Evolutionary conservation across 2,113 vertebrate species (phyloP), one percentile per base, ranked within the genome.

Genomic region (Xiphias gladius): DNA sequence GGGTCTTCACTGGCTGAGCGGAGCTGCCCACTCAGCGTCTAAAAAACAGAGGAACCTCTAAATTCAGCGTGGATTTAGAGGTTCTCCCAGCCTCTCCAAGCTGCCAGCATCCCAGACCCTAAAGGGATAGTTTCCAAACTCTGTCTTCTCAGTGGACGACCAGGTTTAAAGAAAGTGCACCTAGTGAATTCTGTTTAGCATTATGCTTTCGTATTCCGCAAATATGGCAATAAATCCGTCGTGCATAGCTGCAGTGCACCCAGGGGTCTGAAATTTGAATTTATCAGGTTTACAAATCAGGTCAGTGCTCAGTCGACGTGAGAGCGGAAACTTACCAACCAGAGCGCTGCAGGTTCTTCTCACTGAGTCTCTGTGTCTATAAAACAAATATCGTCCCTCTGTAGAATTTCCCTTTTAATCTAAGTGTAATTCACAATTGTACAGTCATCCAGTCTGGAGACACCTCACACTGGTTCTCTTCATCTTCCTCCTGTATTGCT

Each of bases 221-320:
- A 90, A 80, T 88, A 81, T 30, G 73, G 68, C 76, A 77, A 73
- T 83, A 81, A 86, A 87, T 90, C 86, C 79, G 86, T 39, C 22
- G 10, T 9, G 73, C 79, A 78, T 64, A 81, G 70, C 32, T 61
- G 69, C 76, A 19, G 58, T 10, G 48, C n/a, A 71, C 62, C 73
- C 43, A 52, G 55, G 79, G 46, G 72, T 80, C 76, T 74, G 65
- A 81, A 68, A 87, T 88, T 75, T 81, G 70, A 81, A 76, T 83
- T 83, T 76, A 90, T 86, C 81, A 84, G 46, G 1, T 81, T 76
- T 79, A 69, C 80, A 86, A 90, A 87, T 78, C 83, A 68, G 76
- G 73, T 84, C 71, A 61, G 81, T 1, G 74, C 66, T 62, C 41
- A 9, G 76, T 11, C 58, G 57, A 83, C 59, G 79, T 74, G 39